These are phyloP conservation scores for Noctuana brunneofusca DNA, from an alignment of 2,888 invertebrate species.

Conservation along the genomic window DNA sequence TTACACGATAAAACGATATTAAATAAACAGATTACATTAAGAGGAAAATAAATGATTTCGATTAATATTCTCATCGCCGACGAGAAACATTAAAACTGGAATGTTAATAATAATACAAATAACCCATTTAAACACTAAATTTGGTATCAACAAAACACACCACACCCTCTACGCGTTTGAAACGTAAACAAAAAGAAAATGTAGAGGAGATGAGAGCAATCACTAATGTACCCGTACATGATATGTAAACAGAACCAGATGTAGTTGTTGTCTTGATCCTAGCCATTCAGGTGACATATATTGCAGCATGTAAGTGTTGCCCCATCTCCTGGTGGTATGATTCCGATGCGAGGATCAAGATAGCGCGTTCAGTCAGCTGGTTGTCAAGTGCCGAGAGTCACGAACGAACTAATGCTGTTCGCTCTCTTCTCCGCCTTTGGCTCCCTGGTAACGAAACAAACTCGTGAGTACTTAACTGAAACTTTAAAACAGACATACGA, in stretches of 20 bases:
- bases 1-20: constrained; percentile 75
- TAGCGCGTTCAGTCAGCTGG: constrained; percentile 80
- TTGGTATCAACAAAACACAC: constrained; percentile 77
- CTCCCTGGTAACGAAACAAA: constrained; percentile 81
- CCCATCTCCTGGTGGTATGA: constrained; percentile 55
- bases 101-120: constrained; percentile 77
- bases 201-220: constrained; percentile 60
- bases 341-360: constrained; percentile 74
- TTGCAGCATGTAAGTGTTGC: constrained; percentile 47
- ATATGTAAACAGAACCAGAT: constrained; percentile 38
- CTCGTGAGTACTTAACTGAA: background rate
- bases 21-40: constrained; percentile 71
- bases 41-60: constrained; percentile 62
- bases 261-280: constrained; percentile 60
- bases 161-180: constrained; percentile 61
- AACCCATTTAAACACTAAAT: constrained; percentile 69
- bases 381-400: constrained; percentile 88
- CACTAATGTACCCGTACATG: constrained; percentile 41
- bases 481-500: background rate
- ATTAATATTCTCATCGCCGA: constrained; percentile 68
- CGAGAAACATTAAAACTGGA: constrained; percentile 77
- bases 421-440: constrained; percentile 93
- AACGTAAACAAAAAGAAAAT: constrained; percentile 51
- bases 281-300: constrained; percentile 52
- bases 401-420: constrained; percentile 92